These are phyloP conservation scores for Andrena dorsata DNA, from an alignment of 2,888 invertebrate genomes.

Conservation along the genomic window DNA sequence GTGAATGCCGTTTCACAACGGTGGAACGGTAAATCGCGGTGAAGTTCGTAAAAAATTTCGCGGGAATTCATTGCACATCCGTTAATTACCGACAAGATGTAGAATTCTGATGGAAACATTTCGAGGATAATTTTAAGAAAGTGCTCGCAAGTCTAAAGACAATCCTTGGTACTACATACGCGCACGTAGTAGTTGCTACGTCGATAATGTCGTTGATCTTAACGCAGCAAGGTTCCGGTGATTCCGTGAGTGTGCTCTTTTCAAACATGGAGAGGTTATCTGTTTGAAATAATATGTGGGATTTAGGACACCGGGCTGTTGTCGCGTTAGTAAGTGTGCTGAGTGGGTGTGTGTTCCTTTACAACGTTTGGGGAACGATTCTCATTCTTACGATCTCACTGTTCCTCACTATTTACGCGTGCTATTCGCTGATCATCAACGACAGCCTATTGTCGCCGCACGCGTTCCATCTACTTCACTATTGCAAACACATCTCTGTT, in stretches of 20 bases:
- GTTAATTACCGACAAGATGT: neutral
- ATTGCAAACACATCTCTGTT: slow-evolving; percentile 58
- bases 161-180: neutral
- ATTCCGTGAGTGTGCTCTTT: slow-evolving; percentile 80
- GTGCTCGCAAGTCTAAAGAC: neutral
- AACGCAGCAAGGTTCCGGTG: slow-evolving; percentile 70
- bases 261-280: slow-evolving; percentile 82
- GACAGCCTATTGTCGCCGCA: slow-evolving; percentile 79
- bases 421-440: slow-evolving; percentile 79
- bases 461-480: slow-evolving; percentile 69
- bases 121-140: neutral
- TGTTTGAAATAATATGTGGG: slow-evolving; percentile 83
- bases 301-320: slow-evolving; percentile 79
- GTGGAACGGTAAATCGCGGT: neutral
- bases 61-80: neutral
- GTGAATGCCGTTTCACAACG: neutral
- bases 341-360: slow-evolving; percentile 78
- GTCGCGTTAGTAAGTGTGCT: slow-evolving; percentile 79
- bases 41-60: slow-evolving; percentile 10
- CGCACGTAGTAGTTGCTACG: slow-evolving; percentile 47
- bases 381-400: slow-evolving; percentile 75
- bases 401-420: slow-evolving; percentile 77
- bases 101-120: neutral
- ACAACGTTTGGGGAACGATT: slow-evolving; percentile 79
- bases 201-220: slow-evolving; percentile 64